Evolutionary conservation across 2,888 invertebrate species (phyloP), one percentile per base, ranked within the genome.

Genomic region (Drosophila nigritarsus): DNA sequence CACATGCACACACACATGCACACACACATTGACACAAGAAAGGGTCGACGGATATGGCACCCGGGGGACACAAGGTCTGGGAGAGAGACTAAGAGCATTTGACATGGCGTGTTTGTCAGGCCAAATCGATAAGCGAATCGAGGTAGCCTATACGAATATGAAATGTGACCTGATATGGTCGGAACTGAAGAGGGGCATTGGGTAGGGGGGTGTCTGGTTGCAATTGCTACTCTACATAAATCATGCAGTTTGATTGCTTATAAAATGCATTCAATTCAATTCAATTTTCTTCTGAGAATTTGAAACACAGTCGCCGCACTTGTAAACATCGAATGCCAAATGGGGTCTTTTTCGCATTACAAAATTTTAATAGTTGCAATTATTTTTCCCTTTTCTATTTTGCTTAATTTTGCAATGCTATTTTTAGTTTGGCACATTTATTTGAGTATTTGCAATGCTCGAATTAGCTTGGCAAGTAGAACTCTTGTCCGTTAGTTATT

Each of bases 211-310:
- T 32, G 61, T 40, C 51, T 60, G 15, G 45, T 15, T 45, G 45
- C 15, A 45, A 8, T 38, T 51, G 54, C 30, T 56, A 68, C 74
- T 80, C 67, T 75, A 66, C 81, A 88, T 89, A 83, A 89, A 74
- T 88, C 90, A 83, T 75, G 75, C 77, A 78, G 64, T 88, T 85
- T 80, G 86, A 78, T 83, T 77, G 73, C 73, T 70, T 70, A 75
- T 83, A 71, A 85, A 87, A 87, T 75, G 54, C 65, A 55, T 82
- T 68, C 60, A 78, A 70, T 85, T 82, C 75, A 83, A 73, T 83
- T 82, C 75, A 83, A 58, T 55, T 65, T 80, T 70, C 75, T 63
- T 50, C 18, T 24, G 32, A 18, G 65, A 59, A 63, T 68, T 62
- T 27, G 7, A 13, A 34, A 40, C 15, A 53, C 32, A 38, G 50